phyloP scores from a whole-genome alignment of 2,888 invertebrate genomes.

The Eupithecia centaureata region DNA sequence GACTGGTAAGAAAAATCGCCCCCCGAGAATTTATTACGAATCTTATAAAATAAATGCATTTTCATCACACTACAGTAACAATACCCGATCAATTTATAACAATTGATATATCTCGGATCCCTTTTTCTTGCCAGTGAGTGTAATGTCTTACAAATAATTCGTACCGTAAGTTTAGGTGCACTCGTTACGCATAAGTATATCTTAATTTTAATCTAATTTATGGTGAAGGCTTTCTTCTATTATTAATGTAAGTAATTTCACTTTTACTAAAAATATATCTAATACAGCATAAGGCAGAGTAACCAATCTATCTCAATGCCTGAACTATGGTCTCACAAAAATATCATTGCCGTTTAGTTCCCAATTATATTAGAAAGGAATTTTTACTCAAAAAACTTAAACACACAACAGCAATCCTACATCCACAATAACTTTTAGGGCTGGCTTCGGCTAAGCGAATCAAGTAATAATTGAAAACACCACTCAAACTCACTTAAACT shows the following conservation, averaged over 20 bases:
- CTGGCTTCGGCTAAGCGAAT: background rate
- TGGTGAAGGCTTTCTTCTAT: conserved; percentile 41
- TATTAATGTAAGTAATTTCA: conserved; percentile 30
- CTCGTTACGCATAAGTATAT: conserved; percentile 49
- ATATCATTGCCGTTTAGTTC: background rate
- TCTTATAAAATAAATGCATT: conserved; percentile 44
- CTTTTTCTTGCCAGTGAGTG: conserved; percentile 31
- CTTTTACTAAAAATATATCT: conserved; percentile 1
- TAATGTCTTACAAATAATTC: conserved; percentile 40
- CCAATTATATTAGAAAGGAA: background rate
- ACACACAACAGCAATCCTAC: background rate
- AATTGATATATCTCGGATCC: conserved; percentile 25
- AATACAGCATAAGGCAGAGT: background rate
- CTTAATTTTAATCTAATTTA: background rate
- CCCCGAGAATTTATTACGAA: conserved; percentile 37
- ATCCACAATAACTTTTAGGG: background rate
- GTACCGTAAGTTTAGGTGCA: conserved; percentile 67
- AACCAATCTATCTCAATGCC: background rate
- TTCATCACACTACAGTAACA: conserved; percentile 40
- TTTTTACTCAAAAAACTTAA: background rate
- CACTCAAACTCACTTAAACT: background rate
- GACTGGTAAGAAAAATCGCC: conserved; percentile 40
- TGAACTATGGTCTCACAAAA: background rate
- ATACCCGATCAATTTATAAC: conserved; percentile 25
- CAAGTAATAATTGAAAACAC: background rate